These are phyloP conservation scores for Lutjanus argentimaculatus DNA, from an alignment of 2,797 vertebrate genomes.

Conservation along the genomic window DNA sequence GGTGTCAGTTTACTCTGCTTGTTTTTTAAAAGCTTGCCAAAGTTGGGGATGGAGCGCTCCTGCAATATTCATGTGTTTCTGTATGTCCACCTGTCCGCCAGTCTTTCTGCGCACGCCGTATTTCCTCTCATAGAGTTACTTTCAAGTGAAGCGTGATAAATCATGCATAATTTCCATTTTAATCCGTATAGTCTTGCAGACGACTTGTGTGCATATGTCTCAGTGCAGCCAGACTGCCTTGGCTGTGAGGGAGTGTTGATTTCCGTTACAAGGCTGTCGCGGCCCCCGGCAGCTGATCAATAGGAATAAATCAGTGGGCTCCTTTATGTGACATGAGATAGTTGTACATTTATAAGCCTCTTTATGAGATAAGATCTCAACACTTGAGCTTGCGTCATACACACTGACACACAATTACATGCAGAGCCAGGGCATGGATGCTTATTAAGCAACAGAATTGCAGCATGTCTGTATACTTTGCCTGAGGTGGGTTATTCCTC, in stretches of 20 bases:
- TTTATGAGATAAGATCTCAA: constrained; percentile 88
- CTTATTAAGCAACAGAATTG: constrained; percentile 61
- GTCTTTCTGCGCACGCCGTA: constrained; percentile 36
- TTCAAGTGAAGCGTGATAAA: constrained; percentile 76
- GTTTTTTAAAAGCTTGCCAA: constrained; percentile 70
- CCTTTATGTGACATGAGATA: constrained; percentile 86
- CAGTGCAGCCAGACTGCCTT: constrained; percentile 69
- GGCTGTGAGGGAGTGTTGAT: constrained; percentile 82
- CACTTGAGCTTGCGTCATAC: constrained; percentile 83
- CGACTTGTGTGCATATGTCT: constrained; percentile 62
- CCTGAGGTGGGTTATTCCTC: constrained; percentile 51
- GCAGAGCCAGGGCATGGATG: constrained; percentile 27
- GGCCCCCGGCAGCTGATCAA: constrained; percentile 84
- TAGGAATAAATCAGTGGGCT: constrained; percentile 86
- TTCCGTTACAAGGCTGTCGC: constrained; percentile 84
- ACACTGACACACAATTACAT: constrained; percentile 65
- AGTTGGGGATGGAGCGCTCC: constrained; percentile 67
- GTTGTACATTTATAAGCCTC: constrained; percentile 88
- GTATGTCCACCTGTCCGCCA: constrained; percentile 63
- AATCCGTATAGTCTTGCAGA: constrained; percentile 66
- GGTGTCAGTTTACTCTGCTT: constrained; percentile 76
- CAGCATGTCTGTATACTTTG: constrained; percentile 39
- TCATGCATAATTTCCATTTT: constrained; percentile 81
- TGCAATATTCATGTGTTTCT: constrained; percentile 78
- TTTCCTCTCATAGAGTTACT: constrained; percentile 67